Conservation (phyloP, 37 sponge, comb jelly and placozoan species). For the Cladorhizidae sp. region DNA sequence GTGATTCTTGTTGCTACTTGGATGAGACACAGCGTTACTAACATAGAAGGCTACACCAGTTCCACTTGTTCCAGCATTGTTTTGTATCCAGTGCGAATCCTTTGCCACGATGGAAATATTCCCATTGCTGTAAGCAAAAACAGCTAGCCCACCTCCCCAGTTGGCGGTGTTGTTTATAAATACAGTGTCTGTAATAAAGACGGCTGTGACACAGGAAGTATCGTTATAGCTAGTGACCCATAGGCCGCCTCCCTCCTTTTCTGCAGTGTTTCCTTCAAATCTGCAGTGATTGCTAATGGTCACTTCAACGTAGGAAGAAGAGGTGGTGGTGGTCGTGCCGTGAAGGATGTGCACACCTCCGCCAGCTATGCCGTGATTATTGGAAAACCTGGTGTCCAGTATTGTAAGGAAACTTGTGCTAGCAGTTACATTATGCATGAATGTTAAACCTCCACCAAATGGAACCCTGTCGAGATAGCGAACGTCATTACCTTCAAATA, state of each 20-base stretch:
- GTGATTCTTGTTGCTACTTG: not conserved
- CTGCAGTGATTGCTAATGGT: not conserved
- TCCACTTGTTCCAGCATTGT: conserved; percentile 6
- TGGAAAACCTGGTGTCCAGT: not conserved
- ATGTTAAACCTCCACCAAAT: not conserved
- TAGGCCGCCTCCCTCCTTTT: not conserved
- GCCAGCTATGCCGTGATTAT: not conserved
- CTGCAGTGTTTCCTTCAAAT: not conserved
- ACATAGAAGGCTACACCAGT: not conserved
- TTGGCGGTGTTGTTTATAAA: not conserved
- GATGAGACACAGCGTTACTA: not conserved
- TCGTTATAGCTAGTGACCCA: not conserved
- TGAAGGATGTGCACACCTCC: not conserved
- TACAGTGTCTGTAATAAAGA: not conserved
- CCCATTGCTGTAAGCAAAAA: not conserved
- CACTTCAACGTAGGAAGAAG: not conserved
- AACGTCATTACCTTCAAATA: not conserved
- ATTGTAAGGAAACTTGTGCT: not conserved
- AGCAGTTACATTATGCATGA: not conserved
- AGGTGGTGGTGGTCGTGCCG: too few species aligned
- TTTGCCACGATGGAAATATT: not conserved
- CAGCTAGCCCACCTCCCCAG: not conserved
- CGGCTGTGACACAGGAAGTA: not conserved
- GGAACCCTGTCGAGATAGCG: not conserved
- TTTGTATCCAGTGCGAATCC: not conserved